These are phyloP conservation scores for Hypanus sabinus DNA, from an alignment of 2,113 vertebrate species.

Conservation along the genomic window DNA sequence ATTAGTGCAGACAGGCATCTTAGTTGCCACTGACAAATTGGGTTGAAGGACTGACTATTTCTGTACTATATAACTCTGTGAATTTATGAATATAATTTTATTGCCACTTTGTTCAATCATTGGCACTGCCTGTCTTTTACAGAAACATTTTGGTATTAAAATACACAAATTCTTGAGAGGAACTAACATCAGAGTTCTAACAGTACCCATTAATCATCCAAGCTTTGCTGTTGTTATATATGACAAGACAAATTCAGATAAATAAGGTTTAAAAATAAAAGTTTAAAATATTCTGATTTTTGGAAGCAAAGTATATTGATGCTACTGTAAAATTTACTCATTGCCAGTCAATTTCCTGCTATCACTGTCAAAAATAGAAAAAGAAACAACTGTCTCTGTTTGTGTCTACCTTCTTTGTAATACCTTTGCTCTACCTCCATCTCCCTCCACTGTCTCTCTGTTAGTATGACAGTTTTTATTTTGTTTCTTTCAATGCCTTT, in stretches of 20 bases:
- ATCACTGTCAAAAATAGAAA: constrained; percentile 17
- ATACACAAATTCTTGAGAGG: background rate
- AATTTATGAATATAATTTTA: no score
- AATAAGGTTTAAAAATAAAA: background rate
- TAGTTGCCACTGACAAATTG: no score
- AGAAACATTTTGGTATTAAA: background rate
- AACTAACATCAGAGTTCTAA: background rate
- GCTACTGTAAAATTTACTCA: background rate
- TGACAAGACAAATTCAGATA: background rate
- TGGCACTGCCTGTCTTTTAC: background rate
- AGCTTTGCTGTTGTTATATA: background rate
- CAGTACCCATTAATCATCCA: background rate
- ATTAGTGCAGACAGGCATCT: no score
- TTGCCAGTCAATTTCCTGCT: background rate
- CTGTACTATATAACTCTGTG: no score
- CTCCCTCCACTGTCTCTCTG: background rate
- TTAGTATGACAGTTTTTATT: background rate
- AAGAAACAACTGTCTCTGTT: background rate
- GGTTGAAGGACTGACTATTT: no score
- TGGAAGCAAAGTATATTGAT: background rate
- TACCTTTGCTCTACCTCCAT: background rate
- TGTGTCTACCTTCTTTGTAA: background rate
- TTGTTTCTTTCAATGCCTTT: background rate
- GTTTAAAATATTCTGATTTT: background rate
- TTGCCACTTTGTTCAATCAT: background rate